A percentile compares a stretch with the other conserved stretches of the same genome.
Conservation (phyloP, 2,113 vertebrate species). For the Pedionomus torquatus region DNA sequence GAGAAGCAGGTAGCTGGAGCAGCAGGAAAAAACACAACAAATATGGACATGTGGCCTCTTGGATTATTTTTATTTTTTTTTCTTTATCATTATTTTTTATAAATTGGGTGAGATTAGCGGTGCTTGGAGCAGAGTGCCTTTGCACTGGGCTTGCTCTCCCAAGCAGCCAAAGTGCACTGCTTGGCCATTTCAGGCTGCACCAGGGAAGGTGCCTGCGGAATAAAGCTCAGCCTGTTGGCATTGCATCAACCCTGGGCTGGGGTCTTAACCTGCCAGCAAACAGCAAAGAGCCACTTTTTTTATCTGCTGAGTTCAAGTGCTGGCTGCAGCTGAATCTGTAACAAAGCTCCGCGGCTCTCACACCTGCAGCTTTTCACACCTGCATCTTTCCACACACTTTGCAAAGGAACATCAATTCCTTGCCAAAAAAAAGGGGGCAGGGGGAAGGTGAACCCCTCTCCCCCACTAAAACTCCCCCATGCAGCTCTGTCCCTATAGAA, state of each 20-base stretch:
- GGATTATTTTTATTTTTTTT: not conserved
- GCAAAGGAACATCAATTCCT: not conserved
- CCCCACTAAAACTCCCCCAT: not conserved
- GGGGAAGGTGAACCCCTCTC: not conserved
- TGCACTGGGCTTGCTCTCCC: not conserved
- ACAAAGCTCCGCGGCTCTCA: not conserved
- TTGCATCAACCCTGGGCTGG: not conserved
- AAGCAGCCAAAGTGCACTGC: not conserved
- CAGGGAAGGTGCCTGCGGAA: not conserved
- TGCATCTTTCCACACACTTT: not conserved
- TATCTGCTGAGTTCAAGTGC: not conserved
- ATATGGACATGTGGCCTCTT: too few relatives aligned
- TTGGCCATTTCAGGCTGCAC: not conserved
- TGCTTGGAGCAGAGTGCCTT: fast-evolving
- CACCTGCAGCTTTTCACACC: fast-evolving
- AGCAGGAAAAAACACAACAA: not conserved
- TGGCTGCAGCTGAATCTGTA: not conserved
- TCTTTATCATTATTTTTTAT: not conserved
- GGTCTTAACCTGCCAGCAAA: not conserved
- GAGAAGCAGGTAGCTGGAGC: not conserved
- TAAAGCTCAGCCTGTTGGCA: not conserved
- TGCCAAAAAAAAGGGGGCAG: not conserved
- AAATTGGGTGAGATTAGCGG: not conserved
- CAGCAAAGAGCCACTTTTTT: not conserved
- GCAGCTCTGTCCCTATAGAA: not conserved